Evolutionary conservation across 1,140 invertebrate genomes (phyloP).

Genomic region (Papilio dardanus): DNA sequence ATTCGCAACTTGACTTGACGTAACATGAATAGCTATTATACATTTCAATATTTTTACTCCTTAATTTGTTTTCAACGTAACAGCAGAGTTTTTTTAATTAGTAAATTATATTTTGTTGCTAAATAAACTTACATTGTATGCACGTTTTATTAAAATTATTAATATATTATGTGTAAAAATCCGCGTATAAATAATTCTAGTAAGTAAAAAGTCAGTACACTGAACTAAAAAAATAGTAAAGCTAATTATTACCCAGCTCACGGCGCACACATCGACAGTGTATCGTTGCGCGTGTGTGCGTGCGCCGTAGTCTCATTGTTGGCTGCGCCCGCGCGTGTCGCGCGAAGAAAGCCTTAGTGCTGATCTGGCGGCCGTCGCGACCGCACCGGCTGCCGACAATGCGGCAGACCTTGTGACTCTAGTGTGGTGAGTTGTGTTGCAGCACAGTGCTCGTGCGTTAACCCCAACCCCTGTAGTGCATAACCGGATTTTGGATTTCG

Average conservation of each 20-base stretch:
- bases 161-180: not conserved
- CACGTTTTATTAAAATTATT: not conserved
- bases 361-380: conserved; percentile 74
- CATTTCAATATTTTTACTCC: not conserved
- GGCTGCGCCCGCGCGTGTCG: conserved; percentile 69
- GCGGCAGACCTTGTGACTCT: conserved; percentile 73
- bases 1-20: too few species aligned
- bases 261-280: conserved; percentile 49
- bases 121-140: not conserved
- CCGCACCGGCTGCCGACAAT: conserved; percentile 73
- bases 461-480: conserved; percentile 79
- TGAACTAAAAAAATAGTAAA: conserved; percentile 37
- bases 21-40: not conserved
- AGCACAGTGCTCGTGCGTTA: conserved; percentile 77
- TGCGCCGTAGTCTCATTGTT: conserved; percentile 70
- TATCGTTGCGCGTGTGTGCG: conserved; percentile 45
- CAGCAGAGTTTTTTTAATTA: not conserved
- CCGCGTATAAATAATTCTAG: not conserved
- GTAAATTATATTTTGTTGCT: not conserved
- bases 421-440: conserved; percentile 75
- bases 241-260: conserved; percentile 44
- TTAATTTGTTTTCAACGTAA: not conserved
- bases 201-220: conserved; percentile 30
- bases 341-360: conserved; percentile 78
- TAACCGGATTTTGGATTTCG: conserved; percentile 76